Conservation (phyloP, 2,797 vertebrate genomes). For the Okamejei kenojei region DNA sequence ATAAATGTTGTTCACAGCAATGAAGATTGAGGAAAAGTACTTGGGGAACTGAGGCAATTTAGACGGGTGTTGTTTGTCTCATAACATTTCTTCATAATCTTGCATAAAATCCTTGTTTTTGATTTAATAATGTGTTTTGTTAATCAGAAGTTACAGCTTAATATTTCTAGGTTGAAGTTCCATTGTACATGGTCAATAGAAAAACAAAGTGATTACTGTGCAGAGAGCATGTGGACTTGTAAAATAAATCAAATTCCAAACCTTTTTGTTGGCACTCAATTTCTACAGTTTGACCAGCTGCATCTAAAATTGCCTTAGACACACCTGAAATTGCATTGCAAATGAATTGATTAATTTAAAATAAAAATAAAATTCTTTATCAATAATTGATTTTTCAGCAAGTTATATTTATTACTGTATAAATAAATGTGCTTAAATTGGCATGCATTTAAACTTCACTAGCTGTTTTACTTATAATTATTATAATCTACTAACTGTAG, state of each 20-base stretch:
- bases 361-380: not conserved
- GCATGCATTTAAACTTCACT: not conserved
- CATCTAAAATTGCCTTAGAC: conserved; percentile 74
- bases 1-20: not conserved
- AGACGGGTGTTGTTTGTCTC: not conserved
- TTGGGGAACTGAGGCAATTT: not conserved
- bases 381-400: not conserved
- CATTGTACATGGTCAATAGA: no score
- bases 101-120: not conserved
- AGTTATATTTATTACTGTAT: not conserved
- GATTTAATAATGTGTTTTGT: no score
- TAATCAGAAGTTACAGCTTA: no score
- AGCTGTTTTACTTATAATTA: no score
- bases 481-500: not conserved
- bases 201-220: not conserved
- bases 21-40: not conserved
- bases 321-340: conserved; percentile 62
- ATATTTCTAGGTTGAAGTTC: not conserved
- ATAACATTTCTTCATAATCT: not conserved
- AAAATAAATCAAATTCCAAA: conserved; percentile 46
- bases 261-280: conserved; percentile 57
- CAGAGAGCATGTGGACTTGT: no score
- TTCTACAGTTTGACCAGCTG: conserved; percentile 64
- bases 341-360: not conserved
- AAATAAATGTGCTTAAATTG: not conserved